Evolutionary conservation across 2,797 vertebrate genomes (phyloP).

Genomic region (Siniperca obscura): DNA sequence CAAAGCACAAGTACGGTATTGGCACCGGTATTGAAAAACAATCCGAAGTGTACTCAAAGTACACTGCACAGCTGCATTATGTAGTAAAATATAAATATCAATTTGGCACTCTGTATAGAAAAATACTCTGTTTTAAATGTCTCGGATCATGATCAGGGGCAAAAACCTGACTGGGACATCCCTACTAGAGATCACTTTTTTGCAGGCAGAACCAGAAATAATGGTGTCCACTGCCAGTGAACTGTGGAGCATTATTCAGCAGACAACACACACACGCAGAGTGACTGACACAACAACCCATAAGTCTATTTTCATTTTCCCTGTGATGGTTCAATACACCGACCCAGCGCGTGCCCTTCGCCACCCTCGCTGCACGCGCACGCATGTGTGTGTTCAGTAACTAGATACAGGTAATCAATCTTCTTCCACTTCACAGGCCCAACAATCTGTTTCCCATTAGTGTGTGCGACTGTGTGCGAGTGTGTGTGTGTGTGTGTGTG

Average conservation of each 20-base stretch:
- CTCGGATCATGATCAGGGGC: conserved; percentile 1
- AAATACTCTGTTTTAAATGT: not conserved
- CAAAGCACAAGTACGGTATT: not conserved
- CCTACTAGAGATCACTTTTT: conserved; percentile 47
- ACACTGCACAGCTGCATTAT: conserved; percentile 13
- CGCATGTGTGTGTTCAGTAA: conserved; percentile 80
- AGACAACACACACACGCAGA: conserved; percentile 23
- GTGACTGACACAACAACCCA: conserved; percentile 44
- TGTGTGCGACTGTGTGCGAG: conserved; percentile 59
- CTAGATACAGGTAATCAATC: conserved; percentile 88
- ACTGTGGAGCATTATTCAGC: conserved; percentile 61
- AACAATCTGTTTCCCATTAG: conserved; percentile 85
- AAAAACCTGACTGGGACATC: conserved; percentile 39
- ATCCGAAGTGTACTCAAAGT: not conserved
- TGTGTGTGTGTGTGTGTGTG: conserved; percentile 58
- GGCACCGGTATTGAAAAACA: not conserved
- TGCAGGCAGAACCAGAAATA: conserved; percentile 45
- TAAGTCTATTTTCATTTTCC: conserved; percentile 49
- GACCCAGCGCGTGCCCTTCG: conserved; percentile 59
- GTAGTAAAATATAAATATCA: conserved; percentile 7
- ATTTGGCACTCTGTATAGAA: not conserved
- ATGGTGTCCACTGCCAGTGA: conserved; percentile 49
- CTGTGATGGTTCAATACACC: conserved; percentile 70
- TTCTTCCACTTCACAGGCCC: conserved; percentile 81
- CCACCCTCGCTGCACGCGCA: conserved; percentile 68